These are phyloP conservation scores for Phylloscopus trochilus DNA, from an alignment of 2,113 vertebrate genomes.

Conservation along the genomic window DNA sequence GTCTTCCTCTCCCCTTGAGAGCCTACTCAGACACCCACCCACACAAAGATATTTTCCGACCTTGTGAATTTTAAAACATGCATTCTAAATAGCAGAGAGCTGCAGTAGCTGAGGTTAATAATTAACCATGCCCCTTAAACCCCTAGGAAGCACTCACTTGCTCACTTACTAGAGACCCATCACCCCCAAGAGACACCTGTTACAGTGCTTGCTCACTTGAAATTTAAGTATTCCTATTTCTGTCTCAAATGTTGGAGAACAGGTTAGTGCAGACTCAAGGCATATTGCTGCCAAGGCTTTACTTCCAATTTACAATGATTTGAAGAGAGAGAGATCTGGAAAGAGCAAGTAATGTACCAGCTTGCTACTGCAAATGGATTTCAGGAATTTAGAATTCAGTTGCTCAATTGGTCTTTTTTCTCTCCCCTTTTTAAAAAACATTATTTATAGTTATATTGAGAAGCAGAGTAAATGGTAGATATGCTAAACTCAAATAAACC, in stretches of 20 bases:
- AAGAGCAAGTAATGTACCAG: not conserved
- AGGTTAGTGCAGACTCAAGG: conserved; percentile 22
- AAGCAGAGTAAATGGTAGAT: not conserved
- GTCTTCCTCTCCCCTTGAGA: not conserved
- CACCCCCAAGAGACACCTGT: not conserved
- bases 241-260: not conserved
- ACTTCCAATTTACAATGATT: conserved; percentile 3
- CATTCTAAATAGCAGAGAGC: not conserved
- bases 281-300: conserved; percentile 6
- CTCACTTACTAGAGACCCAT: conserved; percentile 2
- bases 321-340: not conserved
- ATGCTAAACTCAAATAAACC: not conserved
- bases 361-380: not conserved
- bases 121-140: not conserved
- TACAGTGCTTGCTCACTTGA: conserved; percentile 1
- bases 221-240: conserved; percentile 46
- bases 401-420: not conserved
- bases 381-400: not conserved
- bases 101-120: conserved; percentile 10
- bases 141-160: not conserved
- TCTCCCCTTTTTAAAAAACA: not conserved
- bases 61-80: conserved; percentile 27
- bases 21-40: not conserved
- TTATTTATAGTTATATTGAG: not conserved
- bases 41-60: conserved; percentile 23